Percentiles rank a stretch among this genome's conserved stretches.
These are phyloP conservation scores for Chrosomus eos DNA, from an alignment of 2,797 vertebrate species.

Conservation along the genomic window DNA sequence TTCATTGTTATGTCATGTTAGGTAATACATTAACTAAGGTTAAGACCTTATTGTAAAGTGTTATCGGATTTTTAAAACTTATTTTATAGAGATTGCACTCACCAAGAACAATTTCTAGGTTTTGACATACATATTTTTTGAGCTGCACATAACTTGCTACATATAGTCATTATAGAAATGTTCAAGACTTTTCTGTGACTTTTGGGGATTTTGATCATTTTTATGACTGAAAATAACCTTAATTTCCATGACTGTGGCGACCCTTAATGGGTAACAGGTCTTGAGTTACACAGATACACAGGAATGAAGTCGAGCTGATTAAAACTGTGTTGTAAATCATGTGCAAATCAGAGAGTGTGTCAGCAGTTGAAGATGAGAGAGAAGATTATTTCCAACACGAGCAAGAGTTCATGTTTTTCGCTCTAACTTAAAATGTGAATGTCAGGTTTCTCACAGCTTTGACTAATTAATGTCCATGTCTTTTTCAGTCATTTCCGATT, in stretches of 20 bases:
- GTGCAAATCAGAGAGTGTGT: not conserved
- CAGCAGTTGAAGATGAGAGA: not conserved
- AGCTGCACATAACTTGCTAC: not conserved
- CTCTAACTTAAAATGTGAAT: not conserved
- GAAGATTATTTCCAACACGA: not conserved
- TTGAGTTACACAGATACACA: not conserved
- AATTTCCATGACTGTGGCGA: not conserved
- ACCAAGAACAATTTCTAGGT: not conserved
- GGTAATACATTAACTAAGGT: too few relatives aligned
- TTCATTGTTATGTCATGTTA: too few relatives aligned
- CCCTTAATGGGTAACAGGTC: not conserved
- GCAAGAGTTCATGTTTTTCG: not conserved
- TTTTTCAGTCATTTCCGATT: not conserved
- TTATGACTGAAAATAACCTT: not conserved
- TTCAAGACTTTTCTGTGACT: not conserved
- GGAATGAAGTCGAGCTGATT: not conserved
- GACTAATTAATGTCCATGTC: not conserved
- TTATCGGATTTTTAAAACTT: too few relatives aligned
- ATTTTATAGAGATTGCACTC: too few relatives aligned
- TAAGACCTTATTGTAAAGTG: too few relatives aligned
- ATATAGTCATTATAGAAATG: not conserved
- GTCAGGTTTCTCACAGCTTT: not conserved
- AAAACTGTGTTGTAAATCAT: slow-evolving; percentile 6
- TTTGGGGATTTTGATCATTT: not conserved
- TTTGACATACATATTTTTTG: too few relatives aligned